These are phyloP conservation scores for Conus betulinus DNA, from an alignment of 1,140 invertebrate genomes.

Conservation along the genomic window DNA sequence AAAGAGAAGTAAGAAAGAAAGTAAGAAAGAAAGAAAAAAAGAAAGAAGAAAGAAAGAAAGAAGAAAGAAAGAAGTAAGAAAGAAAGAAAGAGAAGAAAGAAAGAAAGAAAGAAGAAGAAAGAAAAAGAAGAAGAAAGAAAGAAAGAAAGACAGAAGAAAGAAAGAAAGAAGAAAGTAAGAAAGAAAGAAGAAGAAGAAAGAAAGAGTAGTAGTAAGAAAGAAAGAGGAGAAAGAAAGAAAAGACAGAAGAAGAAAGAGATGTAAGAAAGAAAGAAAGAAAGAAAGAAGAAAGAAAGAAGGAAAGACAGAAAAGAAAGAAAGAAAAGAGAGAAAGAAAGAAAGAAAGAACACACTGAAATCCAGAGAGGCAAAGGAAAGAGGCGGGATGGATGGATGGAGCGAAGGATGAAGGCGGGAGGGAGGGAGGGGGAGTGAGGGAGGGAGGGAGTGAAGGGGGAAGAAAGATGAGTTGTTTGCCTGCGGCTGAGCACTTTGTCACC, in stretches of 20 bases:
- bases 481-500: neutral
- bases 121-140: neutral
- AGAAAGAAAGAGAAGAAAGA: no score
- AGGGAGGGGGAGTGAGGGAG: neutral
- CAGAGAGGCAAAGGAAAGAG: neutral
- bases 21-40: neutral
- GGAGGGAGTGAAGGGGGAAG: neutral
- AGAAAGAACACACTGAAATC: neutral
- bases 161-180: neutral
- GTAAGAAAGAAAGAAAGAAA: neutral
- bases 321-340: neutral
- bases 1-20: neutral
- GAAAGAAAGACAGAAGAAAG: neutral
- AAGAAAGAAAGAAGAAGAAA: no score
- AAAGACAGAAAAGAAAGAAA: neutral
- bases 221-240: neutral
- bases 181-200: neutral
- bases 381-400: neutral
- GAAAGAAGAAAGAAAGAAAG: neutral
- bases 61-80: no score
- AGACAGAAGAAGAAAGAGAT: neutral
- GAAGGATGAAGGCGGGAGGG: neutral
- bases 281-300: neutral
- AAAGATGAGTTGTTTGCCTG: constrained; percentile 13
- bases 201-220: neutral